Percentiles rank a stretch among this genome's conserved stretches.
phyloP scores from a whole-genome alignment of 2,113 vertebrate species.

The Opisthocomus hoazin region DNA sequence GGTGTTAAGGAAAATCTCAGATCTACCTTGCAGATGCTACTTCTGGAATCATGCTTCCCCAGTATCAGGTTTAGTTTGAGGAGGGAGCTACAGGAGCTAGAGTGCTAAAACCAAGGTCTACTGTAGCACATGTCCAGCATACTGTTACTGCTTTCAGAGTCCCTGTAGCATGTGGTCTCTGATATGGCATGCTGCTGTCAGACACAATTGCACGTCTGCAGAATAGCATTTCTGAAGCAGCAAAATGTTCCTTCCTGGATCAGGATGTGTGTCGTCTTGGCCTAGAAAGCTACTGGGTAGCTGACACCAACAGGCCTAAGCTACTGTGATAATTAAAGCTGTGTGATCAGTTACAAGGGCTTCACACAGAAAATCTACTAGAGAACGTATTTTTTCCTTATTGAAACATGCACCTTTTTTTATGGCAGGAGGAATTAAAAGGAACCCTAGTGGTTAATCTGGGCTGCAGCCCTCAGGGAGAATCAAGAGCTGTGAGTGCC shows the following conservation, averaged over 20 bases:
- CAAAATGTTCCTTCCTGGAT: background rate
- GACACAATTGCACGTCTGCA: background rate
- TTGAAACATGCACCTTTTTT: background rate
- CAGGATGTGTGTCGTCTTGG: rapidly evolving
- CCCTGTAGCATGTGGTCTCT: background rate
- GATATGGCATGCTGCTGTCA: rapidly evolving
- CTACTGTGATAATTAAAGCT: background rate
- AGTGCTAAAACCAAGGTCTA: background rate
- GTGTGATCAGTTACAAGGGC: background rate
- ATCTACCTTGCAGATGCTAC: too few relatives aligned
- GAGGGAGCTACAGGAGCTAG: background rate
- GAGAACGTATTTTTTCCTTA: too few relatives aligned
- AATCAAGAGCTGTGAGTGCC: too few relatives aligned
- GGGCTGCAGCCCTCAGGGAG: too few relatives aligned
- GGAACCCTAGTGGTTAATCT: background rate
- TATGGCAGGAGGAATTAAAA: background rate
- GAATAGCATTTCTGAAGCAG: background rate
- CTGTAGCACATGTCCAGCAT: too few relatives aligned
- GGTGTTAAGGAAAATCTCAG: background rate
- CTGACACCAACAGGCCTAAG: background rate
- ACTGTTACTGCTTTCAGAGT: rapidly evolving
- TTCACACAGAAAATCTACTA: background rate
- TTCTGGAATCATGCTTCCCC: background rate
- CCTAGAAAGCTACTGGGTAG: background rate
- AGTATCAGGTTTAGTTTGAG: background rate